Conservation (phyloP, 2,113 vertebrate genomes). For the Caloenas nicobarica region DNA sequence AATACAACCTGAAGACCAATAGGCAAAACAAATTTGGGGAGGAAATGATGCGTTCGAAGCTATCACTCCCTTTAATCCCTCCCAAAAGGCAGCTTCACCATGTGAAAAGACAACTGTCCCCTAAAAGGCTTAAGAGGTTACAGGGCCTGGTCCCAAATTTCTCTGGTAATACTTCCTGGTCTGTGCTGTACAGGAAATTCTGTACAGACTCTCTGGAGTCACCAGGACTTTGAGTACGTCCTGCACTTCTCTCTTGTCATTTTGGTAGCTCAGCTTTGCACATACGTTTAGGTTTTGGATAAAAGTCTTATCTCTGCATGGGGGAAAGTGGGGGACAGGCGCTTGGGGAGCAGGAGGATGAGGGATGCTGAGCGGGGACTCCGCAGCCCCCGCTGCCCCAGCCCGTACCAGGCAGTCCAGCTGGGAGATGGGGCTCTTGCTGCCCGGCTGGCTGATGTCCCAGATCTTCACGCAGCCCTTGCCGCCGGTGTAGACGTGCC, state of each 20-base stretch:
- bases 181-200: background rate
- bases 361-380: too few species aligned
- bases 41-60: background rate
- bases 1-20: background rate
- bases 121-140: background rate
- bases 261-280: background rate
- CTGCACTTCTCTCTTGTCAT: background rate
- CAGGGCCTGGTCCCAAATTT: background rate
- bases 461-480: too few species aligned
- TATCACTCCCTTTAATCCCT: background rate
- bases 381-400: too few species aligned
- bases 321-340: rapidly evolving
- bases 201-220: background rate
- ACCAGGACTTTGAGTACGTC: background rate
- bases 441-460: too few species aligned
- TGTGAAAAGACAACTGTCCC: background rate
- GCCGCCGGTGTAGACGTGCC: too few species aligned
- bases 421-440: slow-evolving; percentile 83
- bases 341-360: background rate
- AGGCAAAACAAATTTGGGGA: too few species aligned
- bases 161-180: background rate
- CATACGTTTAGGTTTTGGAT: background rate
- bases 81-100: background rate
- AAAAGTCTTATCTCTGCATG: background rate
- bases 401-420: slow-evolving; percentile 92